Evolutionary conservation across 2,113 vertebrate genomes (phyloP), one percentile per base, ranked within the genome.

Genomic region (Gambusia affinis): DNA sequence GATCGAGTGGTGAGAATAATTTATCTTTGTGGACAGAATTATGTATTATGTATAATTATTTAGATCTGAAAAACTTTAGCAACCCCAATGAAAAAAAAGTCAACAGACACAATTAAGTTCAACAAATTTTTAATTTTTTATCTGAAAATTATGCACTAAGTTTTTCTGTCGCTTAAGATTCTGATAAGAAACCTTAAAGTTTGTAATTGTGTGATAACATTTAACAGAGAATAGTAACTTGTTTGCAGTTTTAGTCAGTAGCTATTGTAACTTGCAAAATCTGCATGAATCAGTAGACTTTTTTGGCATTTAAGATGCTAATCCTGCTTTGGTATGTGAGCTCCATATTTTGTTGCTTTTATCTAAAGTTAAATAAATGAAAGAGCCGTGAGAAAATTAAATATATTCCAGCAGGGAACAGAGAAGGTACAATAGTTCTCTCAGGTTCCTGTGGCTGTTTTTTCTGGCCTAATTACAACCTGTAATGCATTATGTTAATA

Each of bases 401-500:
- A 76, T 30, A 31, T 42, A 79, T 81, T 76, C 62, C 76, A 77
- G 86, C 72, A 35, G 70, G 72, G 76, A 67, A 62, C 77, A 81
- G 73, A 19, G 42, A 44, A 72, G 57, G 76, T 37, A 66, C 54
- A 75, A 74, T 73, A 64, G 51, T 60, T 72, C 73, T 3, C 3
- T 54, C 54, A 66, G 68, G 51, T 64, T 87, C 39, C 60, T 27
- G 5, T 63, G 51, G 64, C 76, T 74, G 27, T 44, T 14, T 47
- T 44, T 17, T 44, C 42, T 17, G 39, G 71, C 85, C 83, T 86
- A 88, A 90, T 91, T 85, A 89, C 76, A 85, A 79, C 80, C 75
- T 84, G 81, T 77, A 85, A 81, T 86, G 78, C 74, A 79, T 87
- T 85, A 85, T 78, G 81, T 73, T 88, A 87, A 87, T 88, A 73